These are phyloP conservation scores for Struthidea cinerea DNA, from an alignment of 2,113 vertebrate genomes.

Conservation along the genomic window DNA sequence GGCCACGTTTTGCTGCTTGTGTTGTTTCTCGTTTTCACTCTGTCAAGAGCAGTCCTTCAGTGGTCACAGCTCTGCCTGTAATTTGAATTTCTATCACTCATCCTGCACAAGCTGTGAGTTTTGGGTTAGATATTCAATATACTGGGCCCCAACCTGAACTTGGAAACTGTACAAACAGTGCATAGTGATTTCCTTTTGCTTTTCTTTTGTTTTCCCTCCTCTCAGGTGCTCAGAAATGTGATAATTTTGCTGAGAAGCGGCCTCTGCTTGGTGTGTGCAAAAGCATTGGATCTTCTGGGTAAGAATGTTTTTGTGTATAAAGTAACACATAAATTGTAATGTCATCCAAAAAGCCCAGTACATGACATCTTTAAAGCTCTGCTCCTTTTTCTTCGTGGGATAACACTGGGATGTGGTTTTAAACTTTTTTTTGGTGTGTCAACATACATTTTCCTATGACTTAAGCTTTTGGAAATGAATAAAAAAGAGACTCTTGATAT, in stretches of 20 bases:
- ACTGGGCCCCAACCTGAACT: too few relatives aligned
- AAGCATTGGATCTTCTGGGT: conserved; percentile 94
- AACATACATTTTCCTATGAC: neutral
- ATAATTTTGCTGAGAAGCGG: conserved; percentile 91
- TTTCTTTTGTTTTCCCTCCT: neutral
- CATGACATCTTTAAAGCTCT: neutral
- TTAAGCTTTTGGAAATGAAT: neutral
- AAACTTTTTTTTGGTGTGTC: neutral
- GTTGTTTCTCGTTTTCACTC: neutral
- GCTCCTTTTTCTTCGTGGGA: neutral
- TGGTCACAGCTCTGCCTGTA: neutral
- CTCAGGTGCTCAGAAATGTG: conserved; percentile 85
- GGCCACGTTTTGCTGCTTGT: neutral
- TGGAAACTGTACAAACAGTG: neutral
- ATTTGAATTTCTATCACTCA: neutral
- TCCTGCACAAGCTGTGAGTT: neutral
- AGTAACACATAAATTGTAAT: neutral
- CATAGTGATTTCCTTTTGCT: neutral
- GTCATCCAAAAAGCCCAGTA: neutral
- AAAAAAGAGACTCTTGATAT: neutral
- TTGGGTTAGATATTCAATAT: accelerated
- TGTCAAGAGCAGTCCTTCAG: neutral
- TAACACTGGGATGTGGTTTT: neutral
- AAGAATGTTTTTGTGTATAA: conserved; percentile 55
- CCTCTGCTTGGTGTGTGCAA: conserved; percentile 96